phyloP scores from a whole-genome alignment of 1,140 invertebrate species.

The Caenorhabditis brenneri region DNA sequence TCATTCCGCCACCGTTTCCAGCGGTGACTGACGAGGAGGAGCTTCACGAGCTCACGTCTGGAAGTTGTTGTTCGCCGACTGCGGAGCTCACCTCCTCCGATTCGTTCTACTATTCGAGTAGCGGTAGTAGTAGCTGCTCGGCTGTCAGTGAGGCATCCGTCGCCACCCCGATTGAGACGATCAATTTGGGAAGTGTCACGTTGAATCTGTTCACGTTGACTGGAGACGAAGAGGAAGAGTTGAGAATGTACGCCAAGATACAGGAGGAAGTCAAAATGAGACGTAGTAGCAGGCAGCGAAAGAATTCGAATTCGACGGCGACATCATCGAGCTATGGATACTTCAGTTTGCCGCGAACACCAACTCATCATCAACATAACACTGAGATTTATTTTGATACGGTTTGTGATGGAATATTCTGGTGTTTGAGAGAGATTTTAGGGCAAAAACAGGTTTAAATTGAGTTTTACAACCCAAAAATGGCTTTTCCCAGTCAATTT shows the following conservation, averaged over 20 bases:
- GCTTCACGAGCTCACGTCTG: neutral
- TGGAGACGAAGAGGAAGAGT: slow-evolving; percentile 16
- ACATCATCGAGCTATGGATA: slow-evolving; percentile 3
- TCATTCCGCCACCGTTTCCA: slow-evolving; percentile 30
- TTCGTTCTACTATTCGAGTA: neutral
- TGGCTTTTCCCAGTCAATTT: neutral
- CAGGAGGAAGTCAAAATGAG: neutral
- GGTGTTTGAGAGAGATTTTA: neutral
- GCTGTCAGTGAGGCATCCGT: neutral
- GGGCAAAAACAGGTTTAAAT: neutral
- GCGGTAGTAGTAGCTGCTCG: neutral
- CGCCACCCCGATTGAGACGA: neutral
- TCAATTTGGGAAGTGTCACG: neutral
- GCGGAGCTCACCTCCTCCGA: neutral
- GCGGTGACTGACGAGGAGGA: slow-evolving; percentile 20
- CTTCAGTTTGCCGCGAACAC: neutral
- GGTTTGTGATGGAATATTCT: neutral
- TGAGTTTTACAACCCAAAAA: too few species aligned
- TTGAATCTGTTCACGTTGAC: neutral
- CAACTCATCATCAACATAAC: neutral
- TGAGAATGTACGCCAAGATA: neutral
- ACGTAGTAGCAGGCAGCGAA: neutral
- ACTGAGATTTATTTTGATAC: slow-evolving; percentile 18
- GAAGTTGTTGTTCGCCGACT: neutral
- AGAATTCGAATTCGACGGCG: neutral